phyloP scores from a whole-genome alignment of 1,140 invertebrate species.

The Whitmania pigra region DNA sequence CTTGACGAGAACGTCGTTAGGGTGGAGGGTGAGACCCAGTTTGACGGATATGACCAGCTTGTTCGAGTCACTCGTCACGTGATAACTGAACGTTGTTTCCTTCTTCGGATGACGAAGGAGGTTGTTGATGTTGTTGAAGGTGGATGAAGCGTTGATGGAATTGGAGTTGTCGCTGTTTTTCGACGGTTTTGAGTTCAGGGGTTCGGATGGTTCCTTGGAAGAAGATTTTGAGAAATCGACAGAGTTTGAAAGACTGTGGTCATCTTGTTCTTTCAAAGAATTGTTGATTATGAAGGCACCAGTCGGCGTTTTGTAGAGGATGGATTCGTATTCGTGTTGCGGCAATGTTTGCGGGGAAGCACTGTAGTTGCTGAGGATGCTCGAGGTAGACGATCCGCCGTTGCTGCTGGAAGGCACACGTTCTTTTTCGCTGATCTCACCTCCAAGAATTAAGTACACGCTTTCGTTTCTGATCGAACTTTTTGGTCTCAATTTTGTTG shows the following conservation, averaged over 20 bases:
- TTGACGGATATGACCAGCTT: conserved; percentile 4
- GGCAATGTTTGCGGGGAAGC: neutral
- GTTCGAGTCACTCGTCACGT: neutral
- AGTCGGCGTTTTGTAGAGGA: neutral
- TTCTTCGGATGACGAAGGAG: neutral
- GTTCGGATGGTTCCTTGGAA: neutral
- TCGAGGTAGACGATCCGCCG: neutral
- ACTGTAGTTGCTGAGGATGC: neutral
- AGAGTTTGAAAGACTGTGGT: neutral
- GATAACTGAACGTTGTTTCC: neutral
- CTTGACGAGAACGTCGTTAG: conserved; percentile 20
- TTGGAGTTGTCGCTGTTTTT: neutral
- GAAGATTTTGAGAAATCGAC: neutral
- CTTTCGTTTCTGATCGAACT: too few species aligned
- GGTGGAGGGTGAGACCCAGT: conserved; percentile 12
- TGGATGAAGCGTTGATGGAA: neutral
- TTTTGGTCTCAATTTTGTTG: too few species aligned
- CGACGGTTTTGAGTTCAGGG: neutral
- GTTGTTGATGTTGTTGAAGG: conserved; percentile 9
- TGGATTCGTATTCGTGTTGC: neutral
- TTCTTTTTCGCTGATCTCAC: too few species aligned
- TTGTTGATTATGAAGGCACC: conserved; percentile 4
- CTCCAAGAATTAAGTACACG: too few species aligned
- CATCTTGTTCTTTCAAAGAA: neutral
- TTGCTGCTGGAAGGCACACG: too few species aligned